Conservation (phyloP, 2,797 vertebrate genomes). For the Sebastes baramenuke region DNA sequence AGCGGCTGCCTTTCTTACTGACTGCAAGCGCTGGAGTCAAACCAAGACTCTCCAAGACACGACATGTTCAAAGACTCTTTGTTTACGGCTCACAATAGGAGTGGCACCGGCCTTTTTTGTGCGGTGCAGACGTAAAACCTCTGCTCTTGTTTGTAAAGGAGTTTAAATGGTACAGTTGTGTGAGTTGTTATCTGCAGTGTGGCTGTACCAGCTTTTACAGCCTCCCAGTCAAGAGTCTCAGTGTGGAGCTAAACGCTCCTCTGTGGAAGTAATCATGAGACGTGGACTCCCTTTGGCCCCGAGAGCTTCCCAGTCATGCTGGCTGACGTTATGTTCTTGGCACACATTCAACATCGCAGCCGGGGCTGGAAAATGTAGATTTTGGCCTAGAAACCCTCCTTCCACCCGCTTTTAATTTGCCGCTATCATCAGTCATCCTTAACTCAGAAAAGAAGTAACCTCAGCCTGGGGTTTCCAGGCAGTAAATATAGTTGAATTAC, state of each 20-base stretch:
- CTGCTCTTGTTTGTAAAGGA: background rate
- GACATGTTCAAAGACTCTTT: constrained; percentile 73
- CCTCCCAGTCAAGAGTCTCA: background rate
- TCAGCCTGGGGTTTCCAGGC: background rate
- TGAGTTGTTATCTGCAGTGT: background rate
- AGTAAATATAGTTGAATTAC: background rate
- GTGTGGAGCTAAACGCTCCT: constrained; percentile 35
- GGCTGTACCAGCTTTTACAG: background rate
- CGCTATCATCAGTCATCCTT: background rate
- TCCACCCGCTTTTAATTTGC: background rate
- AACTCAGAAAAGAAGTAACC: background rate
- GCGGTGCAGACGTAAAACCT: background rate
- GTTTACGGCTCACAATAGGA: constrained; percentile 60
- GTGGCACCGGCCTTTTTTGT: constrained; percentile 37
- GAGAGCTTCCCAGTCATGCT: constrained; percentile 43
- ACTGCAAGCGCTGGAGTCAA: constrained; percentile 14
- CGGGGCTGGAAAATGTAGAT: constrained; percentile 45
- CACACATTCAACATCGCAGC: constrained; percentile 25
- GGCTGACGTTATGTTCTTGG: constrained; percentile 70
- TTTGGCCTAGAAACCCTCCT: constrained; percentile 31
- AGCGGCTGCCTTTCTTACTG: constrained; percentile 19
- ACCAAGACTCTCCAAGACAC: constrained; percentile 61
- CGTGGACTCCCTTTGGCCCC: constrained; percentile 51
- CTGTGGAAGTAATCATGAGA: constrained; percentile 69
- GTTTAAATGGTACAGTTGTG: background rate